phyloP scores from a whole-genome alignment of 2,797 vertebrate genomes.

The Fundulus diaphanus region DNA sequence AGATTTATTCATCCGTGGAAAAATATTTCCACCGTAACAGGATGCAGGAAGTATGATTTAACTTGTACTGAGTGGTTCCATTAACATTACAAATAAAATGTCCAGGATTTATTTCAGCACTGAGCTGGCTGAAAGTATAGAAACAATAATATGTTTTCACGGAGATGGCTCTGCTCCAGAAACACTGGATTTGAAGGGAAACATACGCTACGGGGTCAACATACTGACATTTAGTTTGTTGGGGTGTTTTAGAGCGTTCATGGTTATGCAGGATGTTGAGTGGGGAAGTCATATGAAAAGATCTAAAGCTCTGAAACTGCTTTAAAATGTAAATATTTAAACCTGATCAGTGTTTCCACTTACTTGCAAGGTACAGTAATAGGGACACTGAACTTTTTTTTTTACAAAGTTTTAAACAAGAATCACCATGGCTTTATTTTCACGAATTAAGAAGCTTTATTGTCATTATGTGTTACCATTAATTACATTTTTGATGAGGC shows the following conservation, averaged over 20 bases:
- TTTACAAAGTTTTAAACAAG: neutral
- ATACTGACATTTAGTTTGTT: constrained; percentile 14
- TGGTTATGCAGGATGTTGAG: neutral
- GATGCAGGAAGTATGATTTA: constrained; percentile 30
- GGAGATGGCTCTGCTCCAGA: constrained; percentile 36
- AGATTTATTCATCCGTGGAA: neutral
- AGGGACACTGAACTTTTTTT: neutral
- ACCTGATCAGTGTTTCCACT: neutral
- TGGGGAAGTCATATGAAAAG: neutral
- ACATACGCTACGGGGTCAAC: constrained; percentile 33
- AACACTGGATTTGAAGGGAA: constrained; percentile 42
- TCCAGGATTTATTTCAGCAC: constrained; percentile 27
- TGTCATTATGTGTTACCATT: no score
- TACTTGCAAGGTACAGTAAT: neutral
- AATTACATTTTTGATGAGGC: no score
- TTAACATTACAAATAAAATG: constrained; percentile 31
- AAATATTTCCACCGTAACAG: constrained; percentile 24
- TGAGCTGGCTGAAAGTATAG: constrained; percentile 29
- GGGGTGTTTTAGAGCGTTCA: constrained; percentile 14
- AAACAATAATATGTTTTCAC: constrained; percentile 25
- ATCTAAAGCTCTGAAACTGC: neutral
- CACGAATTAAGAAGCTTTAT: no score
- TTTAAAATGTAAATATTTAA: neutral
- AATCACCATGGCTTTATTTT: neutral
- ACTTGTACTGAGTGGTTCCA: constrained; percentile 8